phyloP scores from a whole-genome alignment of 2,113 vertebrate species.

The Passer domesticus region DNA sequence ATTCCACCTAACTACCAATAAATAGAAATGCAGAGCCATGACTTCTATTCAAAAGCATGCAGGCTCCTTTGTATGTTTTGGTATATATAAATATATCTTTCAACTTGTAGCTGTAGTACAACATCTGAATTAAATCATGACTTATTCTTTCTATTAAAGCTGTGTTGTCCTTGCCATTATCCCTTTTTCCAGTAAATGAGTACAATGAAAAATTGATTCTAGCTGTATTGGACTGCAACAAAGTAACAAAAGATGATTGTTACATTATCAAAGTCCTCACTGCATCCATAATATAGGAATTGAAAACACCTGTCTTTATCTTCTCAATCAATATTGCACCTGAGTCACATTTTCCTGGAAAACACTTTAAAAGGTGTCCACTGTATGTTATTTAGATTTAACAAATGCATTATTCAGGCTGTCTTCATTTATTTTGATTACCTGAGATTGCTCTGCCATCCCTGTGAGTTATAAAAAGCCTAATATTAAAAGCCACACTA shows the following conservation, averaged over 20 bases:
- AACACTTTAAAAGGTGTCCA: constrained; percentile 61
- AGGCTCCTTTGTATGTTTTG: constrained; percentile 31
- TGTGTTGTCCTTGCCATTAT: constrained; percentile 47
- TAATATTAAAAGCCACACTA: constrained; percentile 61
- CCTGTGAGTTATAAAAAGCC: constrained; percentile 66
- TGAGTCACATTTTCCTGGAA: constrained; percentile 64
- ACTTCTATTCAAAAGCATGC: constrained; percentile 34
- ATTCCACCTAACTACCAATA: constrained; percentile 47
- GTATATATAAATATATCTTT: constrained; percentile 21
- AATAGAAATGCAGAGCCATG: constrained; percentile 49
- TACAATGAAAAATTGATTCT: constrained; percentile 69
- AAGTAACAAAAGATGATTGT: constrained; percentile 62
- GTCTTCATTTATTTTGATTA: constrained; percentile 70
- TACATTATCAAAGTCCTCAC: constrained; percentile 66
- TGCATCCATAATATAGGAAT: constrained; percentile 63
- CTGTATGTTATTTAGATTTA: constrained; percentile 68
- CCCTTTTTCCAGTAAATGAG: constrained; percentile 57
- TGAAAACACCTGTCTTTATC: constrained; percentile 64
- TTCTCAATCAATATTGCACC: constrained; percentile 66
- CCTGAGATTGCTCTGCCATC: constrained; percentile 55
- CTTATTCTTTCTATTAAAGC: constrained; percentile 60
- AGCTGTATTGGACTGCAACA: constrained; percentile 49
- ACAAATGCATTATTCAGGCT: constrained; percentile 67
- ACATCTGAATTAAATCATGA: constrained; percentile 47
- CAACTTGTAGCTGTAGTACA: constrained; percentile 27